Conservation (phyloP, 2,113 vertebrate species). For the Nematolebias whitei region DNA sequence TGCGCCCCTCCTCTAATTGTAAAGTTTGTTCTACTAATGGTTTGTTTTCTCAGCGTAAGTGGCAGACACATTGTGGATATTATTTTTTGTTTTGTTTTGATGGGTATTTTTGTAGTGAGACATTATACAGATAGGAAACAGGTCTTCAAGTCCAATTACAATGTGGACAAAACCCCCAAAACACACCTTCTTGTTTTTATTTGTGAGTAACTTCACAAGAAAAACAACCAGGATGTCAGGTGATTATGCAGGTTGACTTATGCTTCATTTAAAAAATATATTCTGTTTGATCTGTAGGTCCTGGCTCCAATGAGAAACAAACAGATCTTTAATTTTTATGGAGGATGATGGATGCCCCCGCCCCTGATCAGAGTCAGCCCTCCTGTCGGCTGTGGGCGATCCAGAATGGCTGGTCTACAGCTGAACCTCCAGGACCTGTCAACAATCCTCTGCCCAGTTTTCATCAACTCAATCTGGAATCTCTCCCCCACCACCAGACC, state of each 20-base stretch:
- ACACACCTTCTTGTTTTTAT: no score
- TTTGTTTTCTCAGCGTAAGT: no score
- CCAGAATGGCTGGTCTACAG: conserved; percentile 55
- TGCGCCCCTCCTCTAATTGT: no score
- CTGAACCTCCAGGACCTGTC: conserved; percentile 19
- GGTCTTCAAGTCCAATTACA: no score
- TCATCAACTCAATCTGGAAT: conserved; percentile 42
- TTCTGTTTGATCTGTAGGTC: neutral
- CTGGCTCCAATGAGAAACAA: conserved; percentile 6
- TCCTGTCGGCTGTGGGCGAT: conserved; percentile 55
- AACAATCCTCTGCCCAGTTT: conserved; percentile 43
- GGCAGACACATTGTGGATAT: no score
- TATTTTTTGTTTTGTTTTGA: no score
- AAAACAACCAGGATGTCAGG: neutral
- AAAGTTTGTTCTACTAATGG: no score
- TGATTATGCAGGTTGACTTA: neutral
- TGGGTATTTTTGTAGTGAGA: neutral
- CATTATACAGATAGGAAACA: no score
- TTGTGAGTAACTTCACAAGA: neutral
- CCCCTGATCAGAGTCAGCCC: conserved; percentile 59
- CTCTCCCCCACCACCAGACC: conserved; percentile 29
- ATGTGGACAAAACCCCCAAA: no score
- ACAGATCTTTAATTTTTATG: conserved; percentile 33
- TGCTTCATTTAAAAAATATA: neutral
- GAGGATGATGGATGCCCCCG: conserved; percentile 67